phyloP scores from a whole-genome alignment of 2,888 invertebrate genomes.

The Melolontha melolontha region DNA sequence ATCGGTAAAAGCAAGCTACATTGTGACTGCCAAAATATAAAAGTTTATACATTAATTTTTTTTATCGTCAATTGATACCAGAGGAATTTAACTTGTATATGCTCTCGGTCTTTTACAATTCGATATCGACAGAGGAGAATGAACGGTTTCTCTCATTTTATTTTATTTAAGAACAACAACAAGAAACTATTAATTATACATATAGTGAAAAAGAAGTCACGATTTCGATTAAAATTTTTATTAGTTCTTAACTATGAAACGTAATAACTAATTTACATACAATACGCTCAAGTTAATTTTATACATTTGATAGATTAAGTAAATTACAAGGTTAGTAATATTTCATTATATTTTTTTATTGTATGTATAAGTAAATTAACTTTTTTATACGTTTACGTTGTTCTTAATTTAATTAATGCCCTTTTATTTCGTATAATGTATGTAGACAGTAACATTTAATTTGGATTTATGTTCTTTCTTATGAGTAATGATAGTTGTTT shows the following conservation, averaged over 20 bases:
- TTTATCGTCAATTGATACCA: background rate
- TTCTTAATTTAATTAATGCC: too few species aligned
- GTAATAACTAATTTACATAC: constrained; percentile 31
- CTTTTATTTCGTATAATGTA: too few species aligned
- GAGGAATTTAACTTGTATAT: too few species aligned
- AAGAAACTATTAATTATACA: constrained; percentile 27
- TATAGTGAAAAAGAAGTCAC: constrained; percentile 22
- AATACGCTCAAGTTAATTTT: constrained; percentile 19
- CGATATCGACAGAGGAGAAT: background rate
- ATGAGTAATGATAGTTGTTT: too few species aligned
- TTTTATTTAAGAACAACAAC: constrained; percentile 1
- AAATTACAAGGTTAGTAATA: constrained; percentile 28
- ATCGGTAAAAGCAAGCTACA: too few species aligned
- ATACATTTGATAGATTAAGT: constrained; percentile 26
- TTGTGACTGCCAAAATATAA: too few species aligned
- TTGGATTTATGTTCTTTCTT: too few species aligned
- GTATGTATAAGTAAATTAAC: background rate
- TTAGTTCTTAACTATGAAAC: constrained; percentile 6
- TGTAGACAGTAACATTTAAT: too few species aligned
- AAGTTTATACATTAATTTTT: background rate
- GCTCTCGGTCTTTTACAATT: constrained; percentile 8
- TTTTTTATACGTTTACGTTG: too few species aligned
- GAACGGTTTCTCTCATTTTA: constrained; percentile 13
- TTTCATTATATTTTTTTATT: constrained; percentile 8
- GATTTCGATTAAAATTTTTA: constrained; percentile 32